Conservation (phyloP, 2,113 vertebrate species). For the Orycteropus afer region DNA sequence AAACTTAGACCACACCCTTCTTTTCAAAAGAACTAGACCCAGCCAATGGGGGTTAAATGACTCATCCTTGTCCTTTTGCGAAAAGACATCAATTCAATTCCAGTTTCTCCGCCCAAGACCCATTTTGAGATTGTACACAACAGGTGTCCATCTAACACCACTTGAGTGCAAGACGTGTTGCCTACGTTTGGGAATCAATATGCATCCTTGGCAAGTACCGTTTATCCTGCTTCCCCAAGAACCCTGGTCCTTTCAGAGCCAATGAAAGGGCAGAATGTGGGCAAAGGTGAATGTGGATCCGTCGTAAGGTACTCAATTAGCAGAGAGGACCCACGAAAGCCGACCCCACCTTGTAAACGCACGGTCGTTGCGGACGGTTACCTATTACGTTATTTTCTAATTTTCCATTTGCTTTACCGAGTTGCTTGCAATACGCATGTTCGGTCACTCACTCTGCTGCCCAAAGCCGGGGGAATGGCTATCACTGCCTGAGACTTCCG, state of each 20-base stretch:
- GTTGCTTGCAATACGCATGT: no score
- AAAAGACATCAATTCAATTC: not conserved
- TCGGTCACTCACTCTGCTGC: no score
- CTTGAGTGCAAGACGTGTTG: fast-evolving
- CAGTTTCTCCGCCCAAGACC: not conserved
- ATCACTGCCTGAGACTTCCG: no score
- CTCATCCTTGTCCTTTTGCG: not conserved
- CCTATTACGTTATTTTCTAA: no score
- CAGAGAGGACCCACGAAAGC: no score
- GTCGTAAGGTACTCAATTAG: no score
- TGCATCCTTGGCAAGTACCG: not conserved
- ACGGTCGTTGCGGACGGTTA: no score
- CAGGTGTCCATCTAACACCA: fast-evolving
- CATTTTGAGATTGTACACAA: fast-evolving
- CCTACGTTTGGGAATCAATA: not conserved
- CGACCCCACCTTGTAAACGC: no score
- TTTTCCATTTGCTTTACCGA: no score
- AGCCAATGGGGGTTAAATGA: not conserved
- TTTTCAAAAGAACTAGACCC: not conserved
- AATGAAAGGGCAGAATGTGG: not conserved
- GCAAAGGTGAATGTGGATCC: not conserved
- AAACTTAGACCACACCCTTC: not conserved
- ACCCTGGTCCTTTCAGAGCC: not conserved
- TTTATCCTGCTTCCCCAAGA: not conserved
- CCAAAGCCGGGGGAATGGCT: no score